Conservation (phyloP, 2,888 invertebrate species). For the Lepidochrysops patricia region DNA sequence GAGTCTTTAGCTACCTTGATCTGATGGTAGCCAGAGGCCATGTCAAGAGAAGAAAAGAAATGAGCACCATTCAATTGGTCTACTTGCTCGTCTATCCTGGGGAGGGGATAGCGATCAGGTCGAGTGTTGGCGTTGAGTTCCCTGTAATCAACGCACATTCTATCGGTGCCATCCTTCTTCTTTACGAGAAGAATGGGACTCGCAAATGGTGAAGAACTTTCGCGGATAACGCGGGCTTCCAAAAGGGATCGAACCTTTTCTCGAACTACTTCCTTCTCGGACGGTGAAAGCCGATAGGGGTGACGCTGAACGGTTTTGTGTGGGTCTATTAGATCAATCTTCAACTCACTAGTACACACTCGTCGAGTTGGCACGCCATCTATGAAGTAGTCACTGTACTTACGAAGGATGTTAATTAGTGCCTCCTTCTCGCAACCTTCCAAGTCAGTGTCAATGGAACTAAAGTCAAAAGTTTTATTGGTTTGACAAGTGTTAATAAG, state of each 20-base stretch:
- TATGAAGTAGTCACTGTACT: slow-evolving; percentile 20
- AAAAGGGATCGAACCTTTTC: slow-evolving; percentile 25
- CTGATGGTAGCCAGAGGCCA: slow-evolving; percentile 29
- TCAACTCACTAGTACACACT: slow-evolving; percentile 22
- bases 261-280: slow-evolving; percentile 23
- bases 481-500: not conserved
- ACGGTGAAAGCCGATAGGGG: slow-evolving; percentile 25
- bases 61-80: slow-evolving; percentile 18
- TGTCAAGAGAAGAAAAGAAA: slow-evolving; percentile 25
- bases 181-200: slow-evolving; percentile 28
- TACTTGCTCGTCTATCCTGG: slow-evolving; percentile 18
- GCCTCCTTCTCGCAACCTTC: slow-evolving; percentile 5
- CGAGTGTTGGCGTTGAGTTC: slow-evolving; percentile 29
- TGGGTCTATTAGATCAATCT: slow-evolving; percentile 18
- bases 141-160: slow-evolving; percentile 27
- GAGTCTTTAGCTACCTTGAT: slow-evolving; percentile 25
- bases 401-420: slow-evolving; percentile 3
- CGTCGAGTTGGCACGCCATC: slow-evolving; percentile 22
- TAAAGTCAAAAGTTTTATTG: slow-evolving; percentile 9
- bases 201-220: slow-evolving; percentile 28
- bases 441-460: slow-evolving; percentile 21
- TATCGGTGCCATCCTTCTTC: slow-evolving; percentile 17
- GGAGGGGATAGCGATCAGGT: slow-evolving; percentile 24
- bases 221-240: slow-evolving; percentile 27
- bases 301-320: slow-evolving; percentile 20